Evolutionary conservation across 2,888 invertebrate species (phyloP).

Genomic region (Strigamia maritima): DNA sequence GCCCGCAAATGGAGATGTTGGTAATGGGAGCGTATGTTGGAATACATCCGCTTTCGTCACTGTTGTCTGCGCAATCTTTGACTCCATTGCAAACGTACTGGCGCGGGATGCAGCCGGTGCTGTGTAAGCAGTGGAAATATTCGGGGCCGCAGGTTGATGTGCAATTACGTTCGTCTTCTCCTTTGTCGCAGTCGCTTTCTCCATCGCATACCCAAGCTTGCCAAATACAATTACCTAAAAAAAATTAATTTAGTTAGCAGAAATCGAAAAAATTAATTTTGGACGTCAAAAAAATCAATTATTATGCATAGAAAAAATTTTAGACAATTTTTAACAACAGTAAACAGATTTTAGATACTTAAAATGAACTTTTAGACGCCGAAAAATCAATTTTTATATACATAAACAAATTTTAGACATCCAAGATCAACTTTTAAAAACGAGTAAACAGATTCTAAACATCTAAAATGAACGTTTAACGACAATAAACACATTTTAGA

Average conservation of each 20-base stretch:
- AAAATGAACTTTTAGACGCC: no score
- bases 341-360: no score
- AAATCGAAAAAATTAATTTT: not conserved
- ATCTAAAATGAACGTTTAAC: no score
- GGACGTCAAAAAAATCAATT: constrained; percentile 45
- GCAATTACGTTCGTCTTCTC: constrained; percentile 64
- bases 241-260: constrained; percentile 42
- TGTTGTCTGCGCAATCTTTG: constrained; percentile 45
- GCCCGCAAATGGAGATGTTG: not conserved
- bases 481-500: no score
- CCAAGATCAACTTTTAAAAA: no score
- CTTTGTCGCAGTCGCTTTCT: constrained; percentile 58
- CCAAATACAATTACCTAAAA: constrained; percentile 61
- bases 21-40: not conserved
- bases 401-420: no score
- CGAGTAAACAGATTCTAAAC: no score
- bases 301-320: no score
- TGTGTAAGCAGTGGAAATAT: constrained; percentile 62
- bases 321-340: no score
- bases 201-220: constrained; percentile 64
- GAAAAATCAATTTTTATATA: no score
- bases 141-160: constrained; percentile 46
- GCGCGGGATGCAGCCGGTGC: constrained; percentile 62
- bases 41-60: constrained; percentile 45
- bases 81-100: constrained; percentile 54